Percentiles rank a stretch among this genome's conserved stretches.
phyloP scores from a whole-genome alignment of 1,140 invertebrate genomes.

The Pogonus chalceus region DNA sequence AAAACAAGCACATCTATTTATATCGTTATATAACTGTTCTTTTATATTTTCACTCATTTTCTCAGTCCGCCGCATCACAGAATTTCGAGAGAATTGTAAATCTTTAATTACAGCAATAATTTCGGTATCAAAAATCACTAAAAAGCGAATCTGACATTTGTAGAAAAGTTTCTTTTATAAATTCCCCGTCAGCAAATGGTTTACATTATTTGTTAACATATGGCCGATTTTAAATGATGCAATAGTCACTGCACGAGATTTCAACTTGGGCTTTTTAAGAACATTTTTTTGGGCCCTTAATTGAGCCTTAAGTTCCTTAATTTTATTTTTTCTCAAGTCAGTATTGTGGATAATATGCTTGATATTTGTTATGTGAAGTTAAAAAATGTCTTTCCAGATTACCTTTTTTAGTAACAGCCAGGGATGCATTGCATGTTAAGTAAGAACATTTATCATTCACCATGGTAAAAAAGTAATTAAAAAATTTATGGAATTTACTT shows the following conservation, averaged over 20 bases:
- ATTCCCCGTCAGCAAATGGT: too few relatives aligned
- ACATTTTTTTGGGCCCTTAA: constrained; percentile 23
- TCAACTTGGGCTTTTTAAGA: too few relatives aligned
- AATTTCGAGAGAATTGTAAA: constrained; percentile 14
- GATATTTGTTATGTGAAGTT: too few relatives aligned
- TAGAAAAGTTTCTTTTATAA: too few relatives aligned
- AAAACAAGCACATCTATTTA: constrained; percentile 19
- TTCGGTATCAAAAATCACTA: too few relatives aligned
- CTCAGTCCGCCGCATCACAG: constrained; percentile 20
- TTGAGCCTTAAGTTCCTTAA: constrained; percentile 21
- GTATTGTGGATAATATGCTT: constrained; percentile 26
- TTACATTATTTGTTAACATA: too few relatives aligned
- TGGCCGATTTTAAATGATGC: constrained; percentile 26
- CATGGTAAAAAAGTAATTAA: constrained; percentile 26
- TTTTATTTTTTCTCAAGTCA: constrained; percentile 27
- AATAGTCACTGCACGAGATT: too few relatives aligned
- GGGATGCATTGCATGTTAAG: constrained; percentile 20
- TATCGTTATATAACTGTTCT: too few relatives aligned
- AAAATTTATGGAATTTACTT: too few relatives aligned
- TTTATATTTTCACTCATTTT: constrained; percentile 19
- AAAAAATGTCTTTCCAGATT: constrained; percentile 25
- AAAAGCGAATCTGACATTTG: too few relatives aligned
- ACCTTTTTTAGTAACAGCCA: constrained; percentile 25
- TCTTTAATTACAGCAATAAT: constrained; percentile 16
- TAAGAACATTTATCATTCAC: constrained; percentile 24